Percentiles rank a stretch among this genome's conserved stretches.
Conservation (phyloP, 1,140 invertebrate species). For the Sitobion miscanthi region DNA sequence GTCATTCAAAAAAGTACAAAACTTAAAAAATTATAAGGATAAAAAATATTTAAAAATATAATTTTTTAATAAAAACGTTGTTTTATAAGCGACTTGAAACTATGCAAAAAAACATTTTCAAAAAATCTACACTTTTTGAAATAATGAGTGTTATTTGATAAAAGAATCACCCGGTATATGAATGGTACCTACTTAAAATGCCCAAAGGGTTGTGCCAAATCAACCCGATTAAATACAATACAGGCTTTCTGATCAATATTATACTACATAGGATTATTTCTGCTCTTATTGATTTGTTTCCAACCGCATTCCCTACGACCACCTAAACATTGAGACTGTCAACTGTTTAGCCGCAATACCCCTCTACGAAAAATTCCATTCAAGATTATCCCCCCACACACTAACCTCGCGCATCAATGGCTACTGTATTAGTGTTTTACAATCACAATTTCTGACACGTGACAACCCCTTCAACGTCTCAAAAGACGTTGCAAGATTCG, state of each 20-base stretch:
- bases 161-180: too few relatives aligned
- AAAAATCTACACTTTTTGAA: too few relatives aligned
- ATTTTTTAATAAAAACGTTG: too few relatives aligned
- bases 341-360: background rate
- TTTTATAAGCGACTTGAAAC: too few relatives aligned
- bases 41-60: too few relatives aligned
- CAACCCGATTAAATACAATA: background rate
- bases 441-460: background rate
- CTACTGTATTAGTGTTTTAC: background rate
- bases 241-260: background rate
- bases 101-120: too few relatives aligned
- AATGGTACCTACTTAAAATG: too few relatives aligned
- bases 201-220: background rate
- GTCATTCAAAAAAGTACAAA: too few relatives aligned
- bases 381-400: background rate
- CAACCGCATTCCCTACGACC: background rate
- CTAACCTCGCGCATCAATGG: background rate
- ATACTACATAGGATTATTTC: background rate
- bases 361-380: background rate
- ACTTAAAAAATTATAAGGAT: too few relatives aligned
- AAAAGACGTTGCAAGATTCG: background rate
- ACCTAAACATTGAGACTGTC: background rate
- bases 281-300: background rate
- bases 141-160: too few relatives aligned
- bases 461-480: background rate